These are phyloP conservation scores for Sprattus sprattus DNA, from an alignment of 2,113 vertebrate species.

Conservation along the genomic window DNA sequence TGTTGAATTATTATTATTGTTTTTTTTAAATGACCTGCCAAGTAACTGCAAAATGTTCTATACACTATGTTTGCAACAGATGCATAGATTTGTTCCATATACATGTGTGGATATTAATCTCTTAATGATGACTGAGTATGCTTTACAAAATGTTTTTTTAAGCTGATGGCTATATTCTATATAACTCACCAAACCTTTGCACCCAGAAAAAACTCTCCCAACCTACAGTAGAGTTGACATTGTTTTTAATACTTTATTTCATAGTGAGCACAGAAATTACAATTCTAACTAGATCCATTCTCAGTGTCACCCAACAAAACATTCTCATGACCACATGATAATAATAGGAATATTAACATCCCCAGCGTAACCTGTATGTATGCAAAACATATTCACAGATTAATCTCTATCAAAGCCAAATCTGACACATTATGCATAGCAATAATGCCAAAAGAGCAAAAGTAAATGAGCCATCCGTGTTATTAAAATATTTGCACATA, in stretches of 20 bases:
- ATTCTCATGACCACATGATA: not conserved
- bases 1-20: no score
- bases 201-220: not conserved
- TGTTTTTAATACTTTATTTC: slow-evolving; percentile 60
- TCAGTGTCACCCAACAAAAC: slow-evolving; percentile 17
- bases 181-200: not conserved
- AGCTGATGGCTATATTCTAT: not conserved
- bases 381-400: not conserved
- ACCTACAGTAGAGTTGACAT: not conserved
- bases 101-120: no score
- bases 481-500: slow-evolving; percentile 49
- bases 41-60: no score
- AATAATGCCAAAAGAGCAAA: slow-evolving; percentile 41
- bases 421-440: slow-evolving; percentile 8
- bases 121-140: no score
- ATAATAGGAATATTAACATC: slow-evolving; percentile 10
- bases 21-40: no score
- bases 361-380: slow-evolving; percentile 57
- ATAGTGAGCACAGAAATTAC: slow-evolving; percentile 58
- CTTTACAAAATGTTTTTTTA: no score
- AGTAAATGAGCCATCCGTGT: slow-evolving; percentile 25
- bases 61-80: no score
- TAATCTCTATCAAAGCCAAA: not conserved
- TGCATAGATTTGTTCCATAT: no score
- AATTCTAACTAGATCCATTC: slow-evolving; percentile 40